Evolutionary conservation across 2,797 vertebrate species (phyloP).

Genomic region (Darevskia nairensis): DNA sequence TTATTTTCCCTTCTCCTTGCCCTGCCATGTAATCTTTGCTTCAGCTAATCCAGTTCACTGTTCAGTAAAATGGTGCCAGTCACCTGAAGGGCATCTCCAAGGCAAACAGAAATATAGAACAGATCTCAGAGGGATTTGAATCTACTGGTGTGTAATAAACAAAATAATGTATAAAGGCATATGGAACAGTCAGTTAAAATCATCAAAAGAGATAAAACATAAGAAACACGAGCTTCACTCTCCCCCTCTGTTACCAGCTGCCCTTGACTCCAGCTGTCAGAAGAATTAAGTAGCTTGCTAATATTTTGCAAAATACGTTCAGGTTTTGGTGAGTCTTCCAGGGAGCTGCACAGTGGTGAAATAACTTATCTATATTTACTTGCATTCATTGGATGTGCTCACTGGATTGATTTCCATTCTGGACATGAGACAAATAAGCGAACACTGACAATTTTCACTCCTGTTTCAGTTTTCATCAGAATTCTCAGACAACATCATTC

Average conservation of each 20-base stretch:
- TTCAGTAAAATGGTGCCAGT: constrained; percentile 13
- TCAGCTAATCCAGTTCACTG: constrained; percentile 3
- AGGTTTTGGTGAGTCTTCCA: background rate
- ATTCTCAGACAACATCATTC: too few species aligned
- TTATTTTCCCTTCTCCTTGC: constrained; percentile 31
- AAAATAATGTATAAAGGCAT: background rate
- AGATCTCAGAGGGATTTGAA: background rate
- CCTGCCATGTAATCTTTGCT: constrained; percentile 9
- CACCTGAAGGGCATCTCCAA: constrained; percentile 7
- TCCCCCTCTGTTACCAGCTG: background rate
- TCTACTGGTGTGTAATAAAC: background rate
- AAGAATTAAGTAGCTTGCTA: background rate
- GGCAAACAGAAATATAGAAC: background rate
- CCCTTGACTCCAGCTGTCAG: background rate
- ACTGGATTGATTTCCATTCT: too few species aligned
- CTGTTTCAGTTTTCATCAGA: too few species aligned
- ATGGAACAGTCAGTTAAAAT: background rate
- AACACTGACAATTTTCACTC: too few species aligned
- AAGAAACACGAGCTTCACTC: background rate
- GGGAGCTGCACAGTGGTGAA: background rate
- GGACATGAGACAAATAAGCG: too few species aligned
- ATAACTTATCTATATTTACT: background rate
- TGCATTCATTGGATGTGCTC: background rate
- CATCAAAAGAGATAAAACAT: background rate
- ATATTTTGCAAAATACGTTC: background rate